A percentile compares a stretch with the other conserved stretches of the same genome.
Evolutionary conservation across 35 echinoderm and acorn worm species (phyloP).

Genomic region (Stichopus chloronotus): DNA sequence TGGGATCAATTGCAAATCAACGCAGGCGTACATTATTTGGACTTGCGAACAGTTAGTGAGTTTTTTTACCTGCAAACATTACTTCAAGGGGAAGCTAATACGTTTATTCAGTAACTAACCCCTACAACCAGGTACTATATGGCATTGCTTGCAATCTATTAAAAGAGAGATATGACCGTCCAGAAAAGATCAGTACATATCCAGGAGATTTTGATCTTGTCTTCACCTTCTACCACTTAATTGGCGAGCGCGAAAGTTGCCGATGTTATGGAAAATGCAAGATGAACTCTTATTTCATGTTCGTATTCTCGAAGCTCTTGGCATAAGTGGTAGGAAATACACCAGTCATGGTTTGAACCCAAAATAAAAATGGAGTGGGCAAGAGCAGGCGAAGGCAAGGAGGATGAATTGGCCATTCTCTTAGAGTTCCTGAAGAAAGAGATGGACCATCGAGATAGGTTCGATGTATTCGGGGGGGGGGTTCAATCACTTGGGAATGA

Average conservation of each 20-base stretch:
- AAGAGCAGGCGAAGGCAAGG: constrained; percentile 27
- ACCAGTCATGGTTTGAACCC: background rate
- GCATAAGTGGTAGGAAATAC: constrained; percentile 12
- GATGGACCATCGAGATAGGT: too few species aligned
- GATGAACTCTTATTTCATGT: constrained; percentile 24
- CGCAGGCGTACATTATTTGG: too few species aligned
- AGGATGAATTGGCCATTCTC: background rate
- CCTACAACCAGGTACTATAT: too few species aligned
- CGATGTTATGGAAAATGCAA: constrained; percentile 13
- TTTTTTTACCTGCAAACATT: too few species aligned
- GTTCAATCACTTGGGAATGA: too few species aligned
- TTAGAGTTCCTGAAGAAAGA: too few species aligned
- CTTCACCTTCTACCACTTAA: background rate
- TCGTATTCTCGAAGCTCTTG: constrained; percentile 33
- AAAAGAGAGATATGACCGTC: background rate
- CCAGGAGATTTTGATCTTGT: background rate
- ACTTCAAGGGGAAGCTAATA: too few species aligned
- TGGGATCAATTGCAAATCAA: background rate
- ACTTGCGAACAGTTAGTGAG: too few species aligned
- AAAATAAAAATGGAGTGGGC: constrained; percentile 34
- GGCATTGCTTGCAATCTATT: background rate
- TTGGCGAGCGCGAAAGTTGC: background rate
- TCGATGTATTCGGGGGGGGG: too few species aligned
- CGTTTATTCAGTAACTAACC: too few species aligned
- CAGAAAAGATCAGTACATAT: constrained; percentile 38